Conservation (phyloP, 2,888 invertebrate species). For the Merodon equestris region DNA sequence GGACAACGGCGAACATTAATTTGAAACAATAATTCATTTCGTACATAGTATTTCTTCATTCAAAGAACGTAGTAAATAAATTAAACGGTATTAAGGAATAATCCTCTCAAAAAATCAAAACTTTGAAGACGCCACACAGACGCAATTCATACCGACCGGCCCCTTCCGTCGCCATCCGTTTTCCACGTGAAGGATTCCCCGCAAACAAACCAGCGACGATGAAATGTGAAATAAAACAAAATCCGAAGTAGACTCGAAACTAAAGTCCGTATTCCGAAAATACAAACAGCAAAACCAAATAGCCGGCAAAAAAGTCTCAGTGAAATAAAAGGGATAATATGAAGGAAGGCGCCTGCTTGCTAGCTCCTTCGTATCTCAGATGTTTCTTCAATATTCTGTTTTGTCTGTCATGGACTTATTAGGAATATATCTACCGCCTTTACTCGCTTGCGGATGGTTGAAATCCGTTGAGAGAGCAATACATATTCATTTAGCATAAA, state of each 20-base stretch:
- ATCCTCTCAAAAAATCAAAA: slow-evolving; percentile 55
- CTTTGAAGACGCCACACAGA: slow-evolving; percentile 56
- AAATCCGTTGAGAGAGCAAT: slow-evolving; percentile 33
- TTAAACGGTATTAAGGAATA: slow-evolving; percentile 50
- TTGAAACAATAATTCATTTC: too few relatives aligned
- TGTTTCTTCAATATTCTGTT: slow-evolving; percentile 63
- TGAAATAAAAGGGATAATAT: slow-evolving; percentile 46
- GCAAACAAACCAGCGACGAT: slow-evolving; percentile 39
- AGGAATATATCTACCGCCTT: slow-evolving; percentile 46
- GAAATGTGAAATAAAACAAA: slow-evolving; percentile 18
- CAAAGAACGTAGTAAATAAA: too few relatives aligned
- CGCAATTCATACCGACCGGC: slow-evolving; percentile 26
- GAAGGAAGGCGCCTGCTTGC: slow-evolving; percentile 55
- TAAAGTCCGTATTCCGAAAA: not conserved
- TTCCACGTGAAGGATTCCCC: slow-evolving; percentile 49
- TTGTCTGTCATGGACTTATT: slow-evolving; percentile 58
- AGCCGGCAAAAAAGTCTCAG: slow-evolving; percentile 24
- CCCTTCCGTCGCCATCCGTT: slow-evolving; percentile 11
- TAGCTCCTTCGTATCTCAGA: slow-evolving; percentile 30
- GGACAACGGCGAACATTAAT: too few relatives aligned
- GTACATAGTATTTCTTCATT: too few relatives aligned
- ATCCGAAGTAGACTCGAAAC: not conserved
- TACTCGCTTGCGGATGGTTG: slow-evolving; percentile 31
- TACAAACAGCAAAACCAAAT: slow-evolving; percentile 13
- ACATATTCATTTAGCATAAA: slow-evolving; percentile 40